These are phyloP conservation scores for Stegodyphus mimosarum DNA, from an alignment of 1,140 invertebrate species.

Conservation along the genomic window DNA sequence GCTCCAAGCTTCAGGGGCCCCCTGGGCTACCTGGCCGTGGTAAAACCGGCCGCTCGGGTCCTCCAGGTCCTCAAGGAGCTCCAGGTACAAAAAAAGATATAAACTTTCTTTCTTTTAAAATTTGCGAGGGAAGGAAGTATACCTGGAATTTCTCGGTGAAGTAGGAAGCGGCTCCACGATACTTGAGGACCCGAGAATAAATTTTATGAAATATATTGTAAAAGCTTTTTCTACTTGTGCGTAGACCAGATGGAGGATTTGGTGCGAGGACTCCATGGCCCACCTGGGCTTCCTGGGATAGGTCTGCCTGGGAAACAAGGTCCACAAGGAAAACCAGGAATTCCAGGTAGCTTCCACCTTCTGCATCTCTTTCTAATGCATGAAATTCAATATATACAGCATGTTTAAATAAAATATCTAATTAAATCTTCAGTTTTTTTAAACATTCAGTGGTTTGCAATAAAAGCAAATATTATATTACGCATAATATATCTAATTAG, in stretches of 20 bases:
- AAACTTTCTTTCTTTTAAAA: not conserved
- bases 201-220: not conserved
- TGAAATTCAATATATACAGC: not conserved
- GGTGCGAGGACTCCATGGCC: conserved; percentile 69
- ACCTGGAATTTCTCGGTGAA: not conserved
- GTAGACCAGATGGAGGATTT: conserved; percentile 58
- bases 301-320: conserved; percentile 71
- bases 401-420: no score
- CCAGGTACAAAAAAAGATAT: conserved; percentile 68
- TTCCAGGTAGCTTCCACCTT: conserved; percentile 57
- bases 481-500: no score
- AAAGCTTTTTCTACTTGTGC: conserved; percentile 39
- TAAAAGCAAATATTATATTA: no score
- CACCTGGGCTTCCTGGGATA: conserved; percentile 74
- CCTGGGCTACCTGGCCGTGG: conserved; percentile 73
- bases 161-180: not conserved
- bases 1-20: conserved; percentile 73
- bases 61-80: conserved; percentile 74
- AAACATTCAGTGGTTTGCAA: no score
- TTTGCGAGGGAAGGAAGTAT: not conserved
- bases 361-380: not conserved
- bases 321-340: conserved; percentile 61
- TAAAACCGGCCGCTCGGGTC: conserved; percentile 72
- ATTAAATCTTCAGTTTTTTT: no score
- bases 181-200: not conserved